These are phyloP conservation scores for Tipula helvola DNA, from an alignment of 2,888 invertebrate genomes.

Conservation along the genomic window DNA sequence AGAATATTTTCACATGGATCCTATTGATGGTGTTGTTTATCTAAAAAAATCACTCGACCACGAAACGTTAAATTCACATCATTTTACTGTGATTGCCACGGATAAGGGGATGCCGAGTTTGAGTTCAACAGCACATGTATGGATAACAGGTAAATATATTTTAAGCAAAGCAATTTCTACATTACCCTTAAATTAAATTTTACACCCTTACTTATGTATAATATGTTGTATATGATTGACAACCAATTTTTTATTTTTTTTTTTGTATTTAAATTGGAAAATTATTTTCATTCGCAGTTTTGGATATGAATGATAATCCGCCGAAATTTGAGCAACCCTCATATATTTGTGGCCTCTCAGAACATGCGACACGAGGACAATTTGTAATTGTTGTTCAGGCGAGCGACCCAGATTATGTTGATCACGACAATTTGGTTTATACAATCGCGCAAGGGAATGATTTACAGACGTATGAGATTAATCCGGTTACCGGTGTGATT, in stretches of 20 bases:
- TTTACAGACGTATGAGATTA: constrained; percentile 57
- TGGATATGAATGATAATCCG: constrained; percentile 84
- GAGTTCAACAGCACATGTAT: constrained; percentile 68
- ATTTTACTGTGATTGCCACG: constrained; percentile 65
- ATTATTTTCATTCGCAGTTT: constrained; percentile 39
- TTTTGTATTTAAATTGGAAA: background rate
- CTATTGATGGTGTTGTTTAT: constrained; percentile 61
- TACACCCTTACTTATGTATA: background rate
- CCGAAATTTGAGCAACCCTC: constrained; percentile 74
- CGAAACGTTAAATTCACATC: constrained; percentile 58
- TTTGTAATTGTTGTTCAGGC: constrained; percentile 81
- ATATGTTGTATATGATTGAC: background rate
- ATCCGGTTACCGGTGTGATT: constrained; percentile 47
- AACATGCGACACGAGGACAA: constrained; percentile 72
- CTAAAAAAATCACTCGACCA: constrained; percentile 68
- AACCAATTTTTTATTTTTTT: background rate
- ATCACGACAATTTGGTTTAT: constrained; percentile 61
- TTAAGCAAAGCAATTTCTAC: background rate
- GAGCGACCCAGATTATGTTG: constrained; percentile 73
- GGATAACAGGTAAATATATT: constrained; percentile 50
- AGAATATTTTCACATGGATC: constrained; percentile 65
- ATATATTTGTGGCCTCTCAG: constrained; percentile 64
- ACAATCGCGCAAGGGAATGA: constrained; percentile 75
- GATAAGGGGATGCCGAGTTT: constrained; percentile 77
- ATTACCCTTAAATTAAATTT: background rate